Evolutionary conservation across 1,140 invertebrate genomes (phyloP), one percentile per base, ranked within the genome.

Genomic region (Panonychus citri): DNA sequence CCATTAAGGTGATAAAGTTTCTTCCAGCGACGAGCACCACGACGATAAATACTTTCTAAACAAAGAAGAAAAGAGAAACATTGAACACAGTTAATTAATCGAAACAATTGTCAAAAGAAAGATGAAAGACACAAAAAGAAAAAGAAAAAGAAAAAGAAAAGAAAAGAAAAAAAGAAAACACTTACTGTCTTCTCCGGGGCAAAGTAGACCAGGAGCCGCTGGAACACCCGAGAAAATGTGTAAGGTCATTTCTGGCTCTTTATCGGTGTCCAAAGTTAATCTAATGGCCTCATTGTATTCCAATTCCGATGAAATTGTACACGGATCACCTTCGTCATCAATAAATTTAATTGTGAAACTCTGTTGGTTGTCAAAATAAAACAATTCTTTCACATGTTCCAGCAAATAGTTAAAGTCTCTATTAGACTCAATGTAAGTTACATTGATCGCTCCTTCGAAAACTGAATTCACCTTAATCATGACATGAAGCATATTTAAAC

Each of bases 281-380:
- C 93, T 75, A 60, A 98, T 76, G 8, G 93, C 93, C 73, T 99
- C 94, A 66, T 94, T 81, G 55, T 99, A 73, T 72, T 99, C 95
- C 66, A 85, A 76, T 72, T 98, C 89, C 15, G 85, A 85, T 4
- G 86, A 89, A 65, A 99, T 87, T 15, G 85, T 91, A 68, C 93
- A 97, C 0, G 95, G 93, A 72, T 99, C 94, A 51, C 57, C 91
- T 76, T 99, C 95, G 71, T 98, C 93, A 71, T 99, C 95, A 53
- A 99, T 83, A 91, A 93, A 98, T 72, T 99, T 99, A 76, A 98
- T 89, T 3, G 94, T 98, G 67, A 98, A 96, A 53, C 72, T 78
- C 73, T 91, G 83, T 61, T 82, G 78, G 10, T 76, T 70, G 60
- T 75, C 67, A 75, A 97, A 95, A 50, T 85, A 79, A 66, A 90